Evolutionary conservation across 2,888 invertebrate genomes (phyloP).

Genomic region (Acrobasis suavella): DNA sequence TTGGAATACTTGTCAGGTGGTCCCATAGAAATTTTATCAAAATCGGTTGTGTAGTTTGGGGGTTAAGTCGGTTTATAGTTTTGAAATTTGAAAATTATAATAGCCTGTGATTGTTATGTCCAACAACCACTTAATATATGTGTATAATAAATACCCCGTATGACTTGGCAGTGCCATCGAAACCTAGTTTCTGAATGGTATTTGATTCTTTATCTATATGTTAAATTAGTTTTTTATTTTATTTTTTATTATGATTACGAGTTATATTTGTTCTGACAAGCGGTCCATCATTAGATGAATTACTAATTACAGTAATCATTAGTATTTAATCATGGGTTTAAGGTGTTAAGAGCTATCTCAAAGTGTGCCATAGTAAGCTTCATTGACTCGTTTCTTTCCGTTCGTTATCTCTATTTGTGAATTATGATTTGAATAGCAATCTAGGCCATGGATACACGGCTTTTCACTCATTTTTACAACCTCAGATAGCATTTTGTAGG

Average conservation of each 20-base stretch:
- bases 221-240: too few relatives aligned
- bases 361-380: not conserved
- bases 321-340: not conserved
- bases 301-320: not conserved
- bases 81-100: too few relatives aligned
- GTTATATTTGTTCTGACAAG: not conserved
- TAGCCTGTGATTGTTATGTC: too few relatives aligned
- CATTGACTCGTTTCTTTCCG: not conserved
- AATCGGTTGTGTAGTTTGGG: too few relatives aligned
- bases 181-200: too few relatives aligned
- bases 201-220: too few relatives aligned
- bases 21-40: too few relatives aligned
- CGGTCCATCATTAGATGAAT: not conserved
- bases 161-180: too few relatives aligned
- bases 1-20: too few relatives aligned
- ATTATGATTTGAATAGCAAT: not conserved
- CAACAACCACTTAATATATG: too few relatives aligned
- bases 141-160: too few relatives aligned
- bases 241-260: not conserved
- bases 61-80: too few relatives aligned
- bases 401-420: not conserved
- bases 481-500: not conserved
- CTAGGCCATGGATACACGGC: not conserved
- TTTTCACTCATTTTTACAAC: not conserved
- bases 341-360: not conserved